Evolutionary conservation across 2,888 invertebrate species (phyloP), one percentile per base, ranked within the genome.

Genomic region (Zhuqinia jingwanae): DNA sequence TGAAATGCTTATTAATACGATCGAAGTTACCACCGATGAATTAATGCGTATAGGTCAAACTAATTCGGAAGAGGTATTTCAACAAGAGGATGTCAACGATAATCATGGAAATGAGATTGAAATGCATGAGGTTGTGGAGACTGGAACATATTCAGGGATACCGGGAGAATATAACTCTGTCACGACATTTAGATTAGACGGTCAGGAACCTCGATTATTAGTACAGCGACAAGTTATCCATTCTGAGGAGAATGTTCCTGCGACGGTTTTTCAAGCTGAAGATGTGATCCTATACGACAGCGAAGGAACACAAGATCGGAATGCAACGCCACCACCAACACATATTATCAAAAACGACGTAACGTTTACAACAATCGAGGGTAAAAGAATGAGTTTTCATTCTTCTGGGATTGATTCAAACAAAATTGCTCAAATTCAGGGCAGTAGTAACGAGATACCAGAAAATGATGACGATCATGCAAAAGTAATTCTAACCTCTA

Each of bases 1-100:
- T 11, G 86, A 73, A 30, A 75, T 58, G 56, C 45, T 87, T 13
- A 73, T 82, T n/a, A 87, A 82, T 25, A 87, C 87, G 1, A 82
- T 86, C 60, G 86, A 86, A 36, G 76, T 87, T 36, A 30, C 87
- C 11, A 77, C 76, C 6, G 87, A 87, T 3, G 87, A 87, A 20
- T n/a, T 79, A 65, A 79, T 65, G 79, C 30, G 30, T 50, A 79
- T 68, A 53, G 79, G 53, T 5, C 79, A 79, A 3, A 20, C 36
- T 6, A 68, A 20, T 68, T 25, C 50, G 1, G 78, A 63, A 2
- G 78, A 78, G n/a, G 53, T 79, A 17, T 78, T 63, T 13, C 78
- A 78, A 15, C n/a, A 25, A 2, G 78, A 47, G n/a, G 27, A 22
- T 5, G n/a, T 50, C 0, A 36, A 8, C 36, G 8, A 8, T 36